These are phyloP conservation scores for Hylaeus anthracinus DNA, from an alignment of 1,140 invertebrate species.

Conservation along the genomic window DNA sequence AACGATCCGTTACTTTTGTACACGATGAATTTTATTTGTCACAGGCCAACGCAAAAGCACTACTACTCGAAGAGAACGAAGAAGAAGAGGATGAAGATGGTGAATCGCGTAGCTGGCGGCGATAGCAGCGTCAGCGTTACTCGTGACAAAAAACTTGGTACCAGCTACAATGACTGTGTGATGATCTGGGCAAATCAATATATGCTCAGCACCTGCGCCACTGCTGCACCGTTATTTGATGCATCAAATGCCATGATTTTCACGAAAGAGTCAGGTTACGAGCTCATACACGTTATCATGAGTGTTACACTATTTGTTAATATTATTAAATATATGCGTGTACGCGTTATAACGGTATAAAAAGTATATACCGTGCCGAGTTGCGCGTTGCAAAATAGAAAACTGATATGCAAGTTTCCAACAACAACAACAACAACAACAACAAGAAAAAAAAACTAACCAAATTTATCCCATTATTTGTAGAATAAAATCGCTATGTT, in stretches of 20 bases:
- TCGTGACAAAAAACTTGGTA: conserved; percentile 66
- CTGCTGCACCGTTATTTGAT: conserved; percentile 62
- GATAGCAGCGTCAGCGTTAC: conserved; percentile 78
- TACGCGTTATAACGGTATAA: conserved; percentile 63
- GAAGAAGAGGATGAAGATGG: conserved; percentile 85
- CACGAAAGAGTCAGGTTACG: conserved; percentile 59
- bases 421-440: conserved; percentile 26
- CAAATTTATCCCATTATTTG: conserved; percentile 79
- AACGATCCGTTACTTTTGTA: background rate
- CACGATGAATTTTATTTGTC: conserved; percentile 31
- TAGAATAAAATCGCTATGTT: conserved; percentile 82
- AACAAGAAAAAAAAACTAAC: conserved; percentile 57
- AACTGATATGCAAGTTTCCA: conserved; percentile 67
- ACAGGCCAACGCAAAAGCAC: conserved; percentile 71
- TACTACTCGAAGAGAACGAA: conserved; percentile 80
- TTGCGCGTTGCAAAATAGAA: conserved; percentile 63
- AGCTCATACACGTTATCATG: conserved; percentile 70
- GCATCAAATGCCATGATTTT: conserved; percentile 60
- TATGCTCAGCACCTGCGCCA: conserved; percentile 57
- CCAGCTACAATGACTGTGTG: conserved; percentile 60
- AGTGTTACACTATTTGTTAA: conserved; percentile 73
- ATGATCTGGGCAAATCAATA: conserved; percentile 56
- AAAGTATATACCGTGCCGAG: conserved; percentile 53
- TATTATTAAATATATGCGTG: conserved; percentile 65
- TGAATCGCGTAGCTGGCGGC: conserved; percentile 82